Conservation (phyloP, 2,888 invertebrate genomes). For the Sinohyriopsis cumingii region DNA sequence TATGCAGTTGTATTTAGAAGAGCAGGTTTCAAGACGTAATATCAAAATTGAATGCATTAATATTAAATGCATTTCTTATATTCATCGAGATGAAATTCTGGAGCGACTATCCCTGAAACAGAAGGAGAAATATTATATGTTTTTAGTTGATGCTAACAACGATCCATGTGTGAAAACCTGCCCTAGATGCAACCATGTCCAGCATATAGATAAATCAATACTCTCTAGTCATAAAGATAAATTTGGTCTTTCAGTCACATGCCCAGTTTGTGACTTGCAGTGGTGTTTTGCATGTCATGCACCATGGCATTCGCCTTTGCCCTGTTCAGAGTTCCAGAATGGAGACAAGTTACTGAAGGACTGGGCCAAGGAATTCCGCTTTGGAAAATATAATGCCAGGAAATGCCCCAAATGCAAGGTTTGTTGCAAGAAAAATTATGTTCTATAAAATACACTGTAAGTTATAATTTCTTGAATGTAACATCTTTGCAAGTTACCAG, state of each 20-base stretch:
- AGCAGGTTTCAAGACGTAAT: conserved; percentile 61
- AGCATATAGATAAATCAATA: conserved; percentile 17
- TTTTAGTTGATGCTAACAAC: conserved; percentile 68
- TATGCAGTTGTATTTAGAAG: conserved; percentile 59
- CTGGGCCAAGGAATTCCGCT: conserved; percentile 70
- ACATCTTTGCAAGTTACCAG: not conserved
- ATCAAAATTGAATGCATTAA: conserved; percentile 69
- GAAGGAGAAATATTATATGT: conserved; percentile 67
- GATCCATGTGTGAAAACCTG: conserved; percentile 71
- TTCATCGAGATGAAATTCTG: conserved; percentile 69
- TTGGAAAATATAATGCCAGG: conserved; percentile 71
- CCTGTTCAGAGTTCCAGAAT: conserved; percentile 68
- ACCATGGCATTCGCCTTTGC: conserved; percentile 69
- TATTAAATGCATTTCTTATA: conserved; percentile 55
- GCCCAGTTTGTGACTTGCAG: conserved; percentile 65
- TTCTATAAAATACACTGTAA: too few species aligned
- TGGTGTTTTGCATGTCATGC: conserved; percentile 73
- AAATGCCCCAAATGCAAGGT: conserved; percentile 73
- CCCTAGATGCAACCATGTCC: conserved; percentile 67
- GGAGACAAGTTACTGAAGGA: conserved; percentile 70
- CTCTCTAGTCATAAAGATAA: conserved; percentile 12
- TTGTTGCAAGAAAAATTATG: conserved; percentile 15
- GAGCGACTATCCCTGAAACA: conserved; percentile 54
- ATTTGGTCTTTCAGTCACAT: conserved; percentile 55
- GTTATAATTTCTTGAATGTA: not conserved